Conservation (phyloP, 2,113 vertebrate species). For the Oxyura jamaicensis region DNA sequence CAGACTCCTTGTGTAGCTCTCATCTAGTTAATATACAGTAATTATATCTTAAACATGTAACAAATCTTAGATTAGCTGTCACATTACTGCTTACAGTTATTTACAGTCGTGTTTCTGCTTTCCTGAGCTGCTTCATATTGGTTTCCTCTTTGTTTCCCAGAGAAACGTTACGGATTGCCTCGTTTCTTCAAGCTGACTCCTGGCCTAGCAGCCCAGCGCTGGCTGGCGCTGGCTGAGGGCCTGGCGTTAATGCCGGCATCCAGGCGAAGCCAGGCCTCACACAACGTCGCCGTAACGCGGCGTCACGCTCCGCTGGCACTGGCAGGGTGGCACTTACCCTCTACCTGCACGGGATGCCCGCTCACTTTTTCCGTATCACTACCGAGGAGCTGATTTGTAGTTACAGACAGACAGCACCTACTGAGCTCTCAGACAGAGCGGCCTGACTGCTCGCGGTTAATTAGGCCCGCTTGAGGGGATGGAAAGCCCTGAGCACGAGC, state of each 20-base stretch:
- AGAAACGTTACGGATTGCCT: background rate
- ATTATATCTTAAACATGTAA: slow-evolving; percentile 44
- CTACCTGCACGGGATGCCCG: accelerated
- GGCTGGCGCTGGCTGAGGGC: background rate
- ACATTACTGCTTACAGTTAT: slow-evolving; percentile 23
- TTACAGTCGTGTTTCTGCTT: background rate
- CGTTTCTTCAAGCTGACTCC: background rate
- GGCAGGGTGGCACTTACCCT: too few relatives aligned
- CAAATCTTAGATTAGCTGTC: slow-evolving; percentile 30
- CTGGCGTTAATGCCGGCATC: background rate
- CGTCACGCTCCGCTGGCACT: too few relatives aligned
- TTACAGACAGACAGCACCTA: background rate
- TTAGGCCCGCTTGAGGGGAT: background rate
- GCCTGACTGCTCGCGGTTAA: background rate
- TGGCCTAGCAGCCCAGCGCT: background rate
- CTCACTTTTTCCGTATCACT: accelerated
- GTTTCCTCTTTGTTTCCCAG: background rate
- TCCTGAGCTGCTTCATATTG: background rate
- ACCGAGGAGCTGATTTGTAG: background rate
- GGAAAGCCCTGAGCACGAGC: background rate
- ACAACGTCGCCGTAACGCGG: too few relatives aligned
- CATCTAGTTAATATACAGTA: slow-evolving; percentile 38
- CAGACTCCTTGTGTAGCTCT: slow-evolving; percentile 28
- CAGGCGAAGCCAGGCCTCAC: background rate
- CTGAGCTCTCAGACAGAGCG: background rate